Conservation (phyloP, 2,797 vertebrate species). For the Chiroxiphia lanceolata region DNA sequence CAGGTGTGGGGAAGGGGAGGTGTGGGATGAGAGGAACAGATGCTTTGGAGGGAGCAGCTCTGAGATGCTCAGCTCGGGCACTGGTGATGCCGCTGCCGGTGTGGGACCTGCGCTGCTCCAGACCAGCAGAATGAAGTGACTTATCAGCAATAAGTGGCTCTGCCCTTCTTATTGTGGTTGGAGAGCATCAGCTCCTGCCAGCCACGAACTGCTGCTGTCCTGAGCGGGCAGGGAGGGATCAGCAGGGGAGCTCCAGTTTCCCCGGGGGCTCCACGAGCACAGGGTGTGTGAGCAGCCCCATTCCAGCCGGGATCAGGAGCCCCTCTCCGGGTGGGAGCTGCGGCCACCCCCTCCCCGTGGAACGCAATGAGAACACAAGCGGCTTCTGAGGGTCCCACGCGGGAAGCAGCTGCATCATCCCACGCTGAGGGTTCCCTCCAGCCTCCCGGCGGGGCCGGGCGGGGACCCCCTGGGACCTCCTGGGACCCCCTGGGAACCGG, state of each 20-base stretch:
- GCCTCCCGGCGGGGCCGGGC: neutral
- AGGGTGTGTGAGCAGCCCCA: neutral
- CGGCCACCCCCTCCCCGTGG: neutral
- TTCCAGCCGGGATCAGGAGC: neutral
- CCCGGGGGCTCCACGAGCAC: neutral
- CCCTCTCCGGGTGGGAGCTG: neutral
- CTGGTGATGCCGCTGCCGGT: neutral
- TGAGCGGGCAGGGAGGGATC: neutral
- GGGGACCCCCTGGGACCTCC: neutral
- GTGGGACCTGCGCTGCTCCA: neutral
- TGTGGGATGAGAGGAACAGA: neutral
- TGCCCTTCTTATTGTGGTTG: neutral
- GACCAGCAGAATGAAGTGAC: neutral
- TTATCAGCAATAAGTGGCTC: neutral
- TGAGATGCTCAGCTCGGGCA: accelerated
- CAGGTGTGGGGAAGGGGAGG: neutral
- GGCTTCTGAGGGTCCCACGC: accelerated
- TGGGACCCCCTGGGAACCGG: neutral
- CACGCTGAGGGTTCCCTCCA: neutral
- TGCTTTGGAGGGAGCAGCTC: neutral
- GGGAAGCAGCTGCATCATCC: neutral
- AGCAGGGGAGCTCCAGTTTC: neutral
- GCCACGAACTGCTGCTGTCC: neutral
- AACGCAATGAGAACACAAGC: accelerated
- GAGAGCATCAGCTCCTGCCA: neutral